Percentiles rank a stretch among this genome's conserved stretches.
These are phyloP conservation scores for Tetrapedia diversipes DNA, from an alignment of 2,888 invertebrate genomes.

Conservation along the genomic window DNA sequence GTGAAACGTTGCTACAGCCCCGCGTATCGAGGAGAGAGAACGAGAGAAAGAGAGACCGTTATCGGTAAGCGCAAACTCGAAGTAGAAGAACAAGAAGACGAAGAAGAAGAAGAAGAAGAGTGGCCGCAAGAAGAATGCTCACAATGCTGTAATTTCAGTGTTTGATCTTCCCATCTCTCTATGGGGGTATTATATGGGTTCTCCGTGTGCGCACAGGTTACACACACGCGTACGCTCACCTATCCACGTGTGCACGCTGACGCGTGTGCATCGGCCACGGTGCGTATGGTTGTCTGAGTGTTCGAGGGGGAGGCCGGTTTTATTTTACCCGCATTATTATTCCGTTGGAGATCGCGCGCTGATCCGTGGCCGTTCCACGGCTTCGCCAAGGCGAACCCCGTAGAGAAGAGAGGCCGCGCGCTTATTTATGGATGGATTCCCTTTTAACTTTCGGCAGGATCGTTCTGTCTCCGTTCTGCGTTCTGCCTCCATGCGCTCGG, in stretches of 20 bases:
- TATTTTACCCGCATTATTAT: conserved; percentile 83
- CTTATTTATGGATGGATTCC: conserved; percentile 82
- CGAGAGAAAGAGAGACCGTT: conserved; percentile 45
- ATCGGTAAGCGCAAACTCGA: conserved; percentile 58
- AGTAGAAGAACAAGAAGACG: conserved; percentile 33
- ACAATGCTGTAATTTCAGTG: conserved; percentile 82
- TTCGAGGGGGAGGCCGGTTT: conserved; percentile 74
- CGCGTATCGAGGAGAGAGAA: conserved; percentile 26
- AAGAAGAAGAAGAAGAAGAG: conserved; percentile 65
- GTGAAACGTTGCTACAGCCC: conserved; percentile 24
- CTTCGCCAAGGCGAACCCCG: conserved; percentile 74
- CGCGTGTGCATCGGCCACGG: conserved; percentile 49
- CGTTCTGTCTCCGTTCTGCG: conserved; percentile 35
- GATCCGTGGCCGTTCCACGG: conserved; percentile 74
- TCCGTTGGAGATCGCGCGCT: conserved; percentile 82
- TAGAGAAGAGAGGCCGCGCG: conserved; percentile 64
- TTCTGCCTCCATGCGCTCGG: conserved; percentile 5
- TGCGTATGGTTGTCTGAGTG: conserved; percentile 45
- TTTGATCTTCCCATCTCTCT: conserved; percentile 81
- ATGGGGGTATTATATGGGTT: conserved; percentile 78
- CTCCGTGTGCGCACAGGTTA: conserved; percentile 55
- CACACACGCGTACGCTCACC: no score
- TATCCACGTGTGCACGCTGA: conserved; percentile 40
- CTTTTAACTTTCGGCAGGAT: conserved; percentile 79
- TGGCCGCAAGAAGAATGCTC: conserved; percentile 78